Percentiles rank a stretch among this genome's conserved stretches.
phyloP scores from a whole-genome alignment of 2,888 invertebrate species.

The Athetis lepigone region DNA sequence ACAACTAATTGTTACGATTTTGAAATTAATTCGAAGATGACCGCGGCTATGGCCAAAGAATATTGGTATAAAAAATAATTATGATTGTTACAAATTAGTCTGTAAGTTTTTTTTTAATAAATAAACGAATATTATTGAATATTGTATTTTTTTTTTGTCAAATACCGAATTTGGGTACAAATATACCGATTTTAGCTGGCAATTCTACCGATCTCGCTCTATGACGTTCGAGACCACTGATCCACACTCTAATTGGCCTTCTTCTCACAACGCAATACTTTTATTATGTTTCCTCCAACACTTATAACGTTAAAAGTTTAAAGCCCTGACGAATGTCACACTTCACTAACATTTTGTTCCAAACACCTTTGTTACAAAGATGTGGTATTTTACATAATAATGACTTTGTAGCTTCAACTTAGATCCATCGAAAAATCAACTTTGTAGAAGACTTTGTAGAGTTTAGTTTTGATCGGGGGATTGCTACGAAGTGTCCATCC shows the following conservation, averaged over 20 bases:
- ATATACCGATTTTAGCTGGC: no score
- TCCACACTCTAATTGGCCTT: constrained; percentile 39
- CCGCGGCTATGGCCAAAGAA: no score
- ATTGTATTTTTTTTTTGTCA: no score
- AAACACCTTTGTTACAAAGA: constrained; percentile 53
- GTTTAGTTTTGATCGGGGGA: constrained; percentile 17
- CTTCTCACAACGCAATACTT: constrained; percentile 13
- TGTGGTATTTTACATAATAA: constrained; percentile 70
- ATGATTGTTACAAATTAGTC: no score
- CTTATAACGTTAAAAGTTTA: constrained; percentile 62
- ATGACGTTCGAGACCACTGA: no score
- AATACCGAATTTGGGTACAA: no score
- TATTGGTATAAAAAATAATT: no score
- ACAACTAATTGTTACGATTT: no score
- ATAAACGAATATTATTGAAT: no score
- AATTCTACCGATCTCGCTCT: no score
- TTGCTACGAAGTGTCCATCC: neutral
- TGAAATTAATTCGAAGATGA: no score
- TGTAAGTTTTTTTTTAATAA: no score
- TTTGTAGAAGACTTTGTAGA: rapidly evolving
- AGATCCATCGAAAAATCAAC: neutral
- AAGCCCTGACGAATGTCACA: constrained; percentile 70
- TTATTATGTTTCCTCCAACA: constrained; percentile 23
- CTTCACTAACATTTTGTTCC: constrained; percentile 46
- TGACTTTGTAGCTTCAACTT: constrained; percentile 25